These are phyloP conservation scores for Rhorus exstirpatorius DNA, from an alignment of 2,888 invertebrate genomes.

Conservation along the genomic window DNA sequence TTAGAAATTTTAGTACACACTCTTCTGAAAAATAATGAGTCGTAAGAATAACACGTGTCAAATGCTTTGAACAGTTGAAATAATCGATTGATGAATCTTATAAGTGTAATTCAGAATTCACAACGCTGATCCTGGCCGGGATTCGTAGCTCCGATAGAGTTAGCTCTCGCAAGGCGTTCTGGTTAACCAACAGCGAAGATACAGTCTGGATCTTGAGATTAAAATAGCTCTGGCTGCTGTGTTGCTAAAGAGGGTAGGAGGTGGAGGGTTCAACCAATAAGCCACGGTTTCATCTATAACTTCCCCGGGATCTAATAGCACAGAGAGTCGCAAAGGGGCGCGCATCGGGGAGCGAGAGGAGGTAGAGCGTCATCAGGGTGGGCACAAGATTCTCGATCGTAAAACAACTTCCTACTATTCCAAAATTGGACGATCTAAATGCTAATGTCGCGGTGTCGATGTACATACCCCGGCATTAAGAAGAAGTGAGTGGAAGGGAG, in stretches of 20 bases:
- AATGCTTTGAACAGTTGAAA: not conserved
- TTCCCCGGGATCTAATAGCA: slow-evolving; percentile 20
- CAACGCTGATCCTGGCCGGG: not conserved
- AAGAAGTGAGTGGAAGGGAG: not conserved
- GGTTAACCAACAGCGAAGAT: slow-evolving; percentile 34
- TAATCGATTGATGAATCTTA: not conserved
- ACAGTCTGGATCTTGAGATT: slow-evolving; percentile 14
- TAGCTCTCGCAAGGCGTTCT: not conserved
- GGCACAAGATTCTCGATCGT: slow-evolving; percentile 69
- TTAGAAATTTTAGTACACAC: too few relatives aligned
- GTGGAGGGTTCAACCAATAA: slow-evolving; percentile 23
- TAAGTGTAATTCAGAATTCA: not conserved
- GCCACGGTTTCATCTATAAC: slow-evolving; percentile 37
- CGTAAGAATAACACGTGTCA: not conserved
- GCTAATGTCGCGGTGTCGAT: slow-evolving; percentile 75
- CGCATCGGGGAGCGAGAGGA: not conserved
- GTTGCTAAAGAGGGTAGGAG: not conserved
- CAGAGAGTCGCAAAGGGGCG: slow-evolving; percentile 5
- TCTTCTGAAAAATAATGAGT: not conserved
- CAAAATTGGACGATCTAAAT: slow-evolving; percentile 79
- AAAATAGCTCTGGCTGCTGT: slow-evolving; percentile 19
- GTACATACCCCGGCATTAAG: slow-evolving; percentile 58
- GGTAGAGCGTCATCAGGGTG: slow-evolving; percentile 33
- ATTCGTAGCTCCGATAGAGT: not conserved
- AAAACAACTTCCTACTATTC: slow-evolving; percentile 76